Conservation (phyloP, 2,888 invertebrate genomes). For the Diadromus collaris region DNA sequence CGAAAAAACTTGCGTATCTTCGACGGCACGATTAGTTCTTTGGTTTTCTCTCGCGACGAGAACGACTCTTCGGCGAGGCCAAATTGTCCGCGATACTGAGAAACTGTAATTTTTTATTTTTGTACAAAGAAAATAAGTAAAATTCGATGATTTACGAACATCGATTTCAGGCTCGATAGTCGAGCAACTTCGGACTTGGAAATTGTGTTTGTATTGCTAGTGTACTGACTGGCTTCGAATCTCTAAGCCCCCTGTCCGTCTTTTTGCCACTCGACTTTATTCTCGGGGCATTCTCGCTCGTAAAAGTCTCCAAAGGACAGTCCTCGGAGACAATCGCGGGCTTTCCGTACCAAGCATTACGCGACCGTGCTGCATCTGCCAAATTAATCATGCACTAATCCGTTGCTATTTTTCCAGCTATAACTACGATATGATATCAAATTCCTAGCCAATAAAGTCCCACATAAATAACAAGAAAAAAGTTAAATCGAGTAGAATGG, state of each 20-base stretch:
- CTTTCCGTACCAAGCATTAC: constrained; percentile 46
- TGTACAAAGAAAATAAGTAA: background rate
- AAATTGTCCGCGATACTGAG: constrained; percentile 36
- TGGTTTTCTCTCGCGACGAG: constrained; percentile 19
- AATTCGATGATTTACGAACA: background rate
- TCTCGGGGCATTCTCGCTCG: constrained; percentile 62
- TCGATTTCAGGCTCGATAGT: constrained; percentile 22
- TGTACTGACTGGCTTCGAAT: constrained; percentile 54
- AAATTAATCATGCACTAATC: background rate
- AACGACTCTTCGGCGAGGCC: constrained; percentile 14
- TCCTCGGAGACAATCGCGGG: constrained; percentile 17
- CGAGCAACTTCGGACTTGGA: constrained; percentile 43
- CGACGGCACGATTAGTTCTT: constrained; percentile 37
- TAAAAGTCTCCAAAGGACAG: constrained; percentile 55
- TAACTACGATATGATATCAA: too few relatives aligned
- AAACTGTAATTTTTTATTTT: constrained; percentile 49
- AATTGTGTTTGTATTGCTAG: background rate
- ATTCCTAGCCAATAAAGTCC: too few relatives aligned
- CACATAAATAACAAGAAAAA: background rate
- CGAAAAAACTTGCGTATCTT: constrained; percentile 42
- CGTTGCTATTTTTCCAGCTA: background rate
- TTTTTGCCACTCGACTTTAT: constrained; percentile 42
- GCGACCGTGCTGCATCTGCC: constrained; percentile 5
- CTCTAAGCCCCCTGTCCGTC: constrained; percentile 32
- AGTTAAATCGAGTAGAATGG: background rate